phyloP scores from a whole-genome alignment of 2,113 vertebrate genomes.

The Chiloscyllium plagiosum region DNA sequence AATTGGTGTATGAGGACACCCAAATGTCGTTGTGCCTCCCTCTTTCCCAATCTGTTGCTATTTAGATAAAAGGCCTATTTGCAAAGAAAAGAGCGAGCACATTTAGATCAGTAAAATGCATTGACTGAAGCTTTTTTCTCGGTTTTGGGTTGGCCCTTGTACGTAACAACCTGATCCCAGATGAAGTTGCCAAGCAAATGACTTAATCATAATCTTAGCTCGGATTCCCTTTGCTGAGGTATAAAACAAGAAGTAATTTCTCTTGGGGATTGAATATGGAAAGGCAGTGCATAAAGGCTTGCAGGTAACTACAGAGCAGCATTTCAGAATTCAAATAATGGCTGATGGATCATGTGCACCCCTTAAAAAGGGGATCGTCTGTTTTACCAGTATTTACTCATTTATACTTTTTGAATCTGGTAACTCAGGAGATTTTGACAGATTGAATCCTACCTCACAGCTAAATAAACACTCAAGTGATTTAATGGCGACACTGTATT shows the following conservation, averaged over 20 bases:
- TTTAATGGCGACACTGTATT: not conserved
- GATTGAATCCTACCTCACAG: not conserved
- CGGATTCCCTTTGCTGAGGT: not conserved
- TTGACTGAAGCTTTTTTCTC: not conserved
- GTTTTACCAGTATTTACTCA: not conserved
- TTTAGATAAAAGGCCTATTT: not conserved
- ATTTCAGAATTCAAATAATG: no score
- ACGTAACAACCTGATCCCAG: not conserved
- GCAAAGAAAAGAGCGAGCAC: not conserved
- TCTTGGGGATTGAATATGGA: not conserved
- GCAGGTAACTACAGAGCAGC: not conserved
- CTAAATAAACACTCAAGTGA: not conserved
- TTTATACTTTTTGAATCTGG: not conserved
- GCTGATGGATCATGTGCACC: no score
- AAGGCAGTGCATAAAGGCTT: not conserved
- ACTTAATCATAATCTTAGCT: not conserved
- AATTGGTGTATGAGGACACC: no score
- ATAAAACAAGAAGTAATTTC: not conserved
- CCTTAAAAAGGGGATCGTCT: no score
- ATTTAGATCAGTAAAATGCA: not conserved
- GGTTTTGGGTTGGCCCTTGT: not conserved
- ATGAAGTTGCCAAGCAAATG: not conserved
- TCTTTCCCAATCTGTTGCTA: no score
- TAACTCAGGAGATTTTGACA: not conserved
- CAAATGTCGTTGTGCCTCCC: no score